Base-by-base conservation (phyloP, 2,113 vertebrate genomes). In the Parus major region DNA sequence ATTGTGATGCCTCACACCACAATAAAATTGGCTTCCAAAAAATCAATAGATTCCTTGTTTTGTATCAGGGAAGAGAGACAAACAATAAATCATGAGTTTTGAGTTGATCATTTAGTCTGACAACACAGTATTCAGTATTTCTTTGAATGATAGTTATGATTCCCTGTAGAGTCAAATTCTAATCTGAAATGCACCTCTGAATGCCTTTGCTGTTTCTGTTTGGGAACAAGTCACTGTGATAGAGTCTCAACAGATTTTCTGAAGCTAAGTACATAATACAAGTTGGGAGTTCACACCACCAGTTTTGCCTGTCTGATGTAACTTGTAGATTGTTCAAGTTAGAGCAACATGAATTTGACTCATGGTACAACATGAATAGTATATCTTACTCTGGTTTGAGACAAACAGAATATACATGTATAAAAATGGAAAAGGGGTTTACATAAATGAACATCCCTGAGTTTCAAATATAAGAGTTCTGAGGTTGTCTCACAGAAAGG, bases 21-120 rank as follows among this genome's bases (percentile, higher is more conserved):
- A 86, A 75, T 96, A 97, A 88, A 81, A 97, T 96, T 92, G 92
- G 64, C 57, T 91, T 95, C 21, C 89, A 87, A 97, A 98, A 98
- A 95, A 96, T 97, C 96, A 91, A 97, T 97, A 95, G 56, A 56
- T 92, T 68, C 52, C 66, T 70, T 97, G 95, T 66, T 96, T 94
- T 96, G 76, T 92, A 91, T 93, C 89, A 95, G 72, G 82, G 86
- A 97, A 86, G 96, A 96, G 47, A 95, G 94, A 93, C 81, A 93
- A 97, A 94, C 78, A 93, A 95, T 92, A 88, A 86, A 90, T 97
- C 83, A 93, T 89, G 35, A 87, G 93, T 95, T 97, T 94, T 78
- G 69, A 86, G 92, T 96, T 93, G 83, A 65, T 89, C 94, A 46
- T 72, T 97, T 94, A 96, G 93, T 88, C 65, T 95, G 93, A 90